Evolutionary conservation across 2,113 vertebrate species (phyloP).

Genomic region (Rousettus leschenaultii): DNA sequence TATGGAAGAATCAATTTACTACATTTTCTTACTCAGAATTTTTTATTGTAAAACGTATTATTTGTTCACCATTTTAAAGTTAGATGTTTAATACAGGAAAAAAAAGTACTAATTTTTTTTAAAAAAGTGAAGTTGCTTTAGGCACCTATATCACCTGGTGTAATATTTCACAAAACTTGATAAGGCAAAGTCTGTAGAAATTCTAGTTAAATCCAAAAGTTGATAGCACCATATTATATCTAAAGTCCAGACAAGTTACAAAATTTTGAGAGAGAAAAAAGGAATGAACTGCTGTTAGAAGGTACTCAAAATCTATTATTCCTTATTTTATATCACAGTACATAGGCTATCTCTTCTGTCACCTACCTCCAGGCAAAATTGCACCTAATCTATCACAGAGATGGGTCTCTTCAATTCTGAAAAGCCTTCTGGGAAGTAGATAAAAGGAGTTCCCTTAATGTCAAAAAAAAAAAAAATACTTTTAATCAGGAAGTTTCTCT

Average conservation of each 20-base stretch:
- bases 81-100: not conserved
- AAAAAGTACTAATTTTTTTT: not conserved
- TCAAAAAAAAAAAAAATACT: not conserved
- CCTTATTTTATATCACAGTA: conserved; percentile 22
- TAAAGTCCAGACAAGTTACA: conserved; percentile 29
- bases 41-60: not conserved
- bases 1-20: not conserved
- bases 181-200: not conserved
- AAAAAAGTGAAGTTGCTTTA: conserved; percentile 1
- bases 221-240: not conserved
- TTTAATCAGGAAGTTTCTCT: not conserved
- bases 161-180: conserved; percentile 6
- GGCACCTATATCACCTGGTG: not conserved
- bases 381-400: conserved; percentile 48
- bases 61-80: not conserved
- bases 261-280: conserved; percentile 32
- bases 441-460: not conserved
- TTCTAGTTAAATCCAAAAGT: conserved; percentile 29
- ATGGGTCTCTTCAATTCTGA: conserved; percentile 51
- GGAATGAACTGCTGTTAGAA: conserved; percentile 20
- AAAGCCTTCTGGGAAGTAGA: conserved; percentile 23
- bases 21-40: not conserved
- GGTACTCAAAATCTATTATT: conserved; percentile 60
- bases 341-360: conserved; percentile 9
- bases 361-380: conserved; percentile 59